Base-by-base conservation (phyloP, 2,113 vertebrate species). In the Mormyrus lacerda region DNA sequence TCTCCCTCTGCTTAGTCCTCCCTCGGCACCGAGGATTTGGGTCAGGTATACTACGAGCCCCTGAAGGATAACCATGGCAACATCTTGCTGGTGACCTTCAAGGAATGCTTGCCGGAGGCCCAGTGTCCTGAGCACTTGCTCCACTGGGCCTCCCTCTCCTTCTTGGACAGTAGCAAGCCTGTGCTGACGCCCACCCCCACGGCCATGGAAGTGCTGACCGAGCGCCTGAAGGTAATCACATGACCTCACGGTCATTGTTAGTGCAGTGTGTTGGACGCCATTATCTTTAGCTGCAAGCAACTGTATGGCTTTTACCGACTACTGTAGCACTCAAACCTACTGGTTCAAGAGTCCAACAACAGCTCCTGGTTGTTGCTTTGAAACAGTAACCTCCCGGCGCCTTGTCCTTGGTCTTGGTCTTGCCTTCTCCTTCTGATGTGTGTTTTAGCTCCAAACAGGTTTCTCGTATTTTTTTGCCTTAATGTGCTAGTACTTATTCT, bases 11-110 rank as follows among this genome's bases (percentile, higher is more conserved):
- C 19, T 48, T 92, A 96, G 95, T 92, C 94, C 17, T 96, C 94
- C 0, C 90, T 96, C 76, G 94, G 95, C 79, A 94, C 93, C 4
- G 65, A 91, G 55, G 94, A 96, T 89, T 91, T 96, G 91, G 96
- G 96, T 21, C 95, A 95, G 93, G 93, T 96, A 82, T 94, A 96
- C 92, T 96, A 93, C 5, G 95, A 96, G 53, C 95, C 95, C 4
- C 92, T 96, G 87, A 96, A 96, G 92, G 96, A 96, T 91, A 91
- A 94, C 19, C 96, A 95, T 85, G 96, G 95, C 1, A 96, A 96
- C 6, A 85, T 96, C 15, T 89, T 96, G 47, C 92, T 96, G n/a
- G 94, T 96, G 89, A 96, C 95, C 8, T 65, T 96, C 86, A 95
- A 91, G 91, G 95, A 94, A 65, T 93, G 45, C 58, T 45, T 24